Base-by-base conservation (phyloP, 1,140 invertebrate species). In the Heliconius congener region DNA sequence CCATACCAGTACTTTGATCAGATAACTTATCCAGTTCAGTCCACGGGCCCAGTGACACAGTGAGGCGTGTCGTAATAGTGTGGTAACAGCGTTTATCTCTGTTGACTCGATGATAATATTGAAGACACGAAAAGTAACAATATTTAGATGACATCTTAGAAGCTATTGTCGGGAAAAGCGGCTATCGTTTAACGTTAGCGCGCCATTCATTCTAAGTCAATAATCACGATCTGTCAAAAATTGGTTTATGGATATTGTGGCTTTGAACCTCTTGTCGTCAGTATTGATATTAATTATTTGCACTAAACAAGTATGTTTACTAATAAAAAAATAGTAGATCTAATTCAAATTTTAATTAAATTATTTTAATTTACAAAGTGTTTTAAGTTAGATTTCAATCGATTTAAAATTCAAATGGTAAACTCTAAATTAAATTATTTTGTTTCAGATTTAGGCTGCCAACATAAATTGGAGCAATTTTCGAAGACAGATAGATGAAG, bases 1-100 rank as follows among this genome's bases (percentile, higher is more conserved):
- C 18, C 37, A 39, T 37, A 71, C 50, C 8, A 75, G 19, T n/a
- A 46, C 42, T 71, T 72, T 77, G 71, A 77, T 77, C 76, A n/a
- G 88, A 90, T 84, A 86, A 80, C 80, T 80, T 84, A 88, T 85
- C 87, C 84, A 80, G 81, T 82, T 83, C 85, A 88, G 82, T 84
- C 87, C 83, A 91, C 77, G 30, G 37, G 71, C 71, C 72, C 70
- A 77, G 70, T 90, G 87, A 87, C 86, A 87, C 81, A 90, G 83
- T 87, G 74, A 82, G 72, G 57, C 60, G 77, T 91, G 84, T 86
- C 77, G 89, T 90, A 90, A 90, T 81, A 84, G 39, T 87, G 85
- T 87, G 60, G 83, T 86, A 86, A 88, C 79, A 77, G 81, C 86
- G 85, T 88, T 89, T 90, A 85, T 85, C 76, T 52, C 80, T 88